Evolutionary conservation across 1,140 invertebrate genomes (phyloP).

Genomic region (Hydropsyche tenuis): DNA sequence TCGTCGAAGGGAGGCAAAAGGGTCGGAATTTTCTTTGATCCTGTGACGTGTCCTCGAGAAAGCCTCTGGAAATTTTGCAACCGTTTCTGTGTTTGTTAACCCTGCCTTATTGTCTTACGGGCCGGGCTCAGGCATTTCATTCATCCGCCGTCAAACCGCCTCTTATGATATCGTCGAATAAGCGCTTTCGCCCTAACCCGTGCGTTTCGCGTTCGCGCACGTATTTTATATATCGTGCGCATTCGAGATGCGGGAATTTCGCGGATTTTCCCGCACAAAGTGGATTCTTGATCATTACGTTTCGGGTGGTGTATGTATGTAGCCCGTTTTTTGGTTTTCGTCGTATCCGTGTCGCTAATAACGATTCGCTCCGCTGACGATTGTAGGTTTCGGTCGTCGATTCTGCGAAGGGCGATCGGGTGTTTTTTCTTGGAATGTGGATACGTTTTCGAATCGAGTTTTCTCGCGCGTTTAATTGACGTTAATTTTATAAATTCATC

Average conservation of each 20-base stretch:
- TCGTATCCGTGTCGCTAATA: too few species aligned
- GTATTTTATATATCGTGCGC: not conserved
- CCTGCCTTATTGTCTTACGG: conserved; percentile 36
- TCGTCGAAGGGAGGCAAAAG: not conserved
- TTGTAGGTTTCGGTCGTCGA: too few species aligned
- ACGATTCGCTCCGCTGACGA: too few species aligned
- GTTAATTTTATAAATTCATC: too few species aligned
- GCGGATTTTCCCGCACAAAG: not conserved
- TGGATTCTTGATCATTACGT: conserved; percentile 23
- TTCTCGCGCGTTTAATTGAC: too few species aligned
- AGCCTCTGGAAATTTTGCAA: conserved; percentile 33
- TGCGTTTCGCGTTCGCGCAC: not conserved
- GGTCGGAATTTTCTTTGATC: conserved; percentile 36
- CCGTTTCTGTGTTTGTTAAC: conserved; percentile 30
- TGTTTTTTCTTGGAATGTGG: too few species aligned
- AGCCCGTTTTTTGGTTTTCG: too few species aligned
- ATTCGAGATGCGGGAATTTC: not conserved
- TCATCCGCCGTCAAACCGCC: conserved; percentile 7
- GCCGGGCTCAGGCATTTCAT: conserved; percentile 9
- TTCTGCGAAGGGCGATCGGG: too few species aligned
- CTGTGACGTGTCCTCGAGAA: conserved; percentile 22
- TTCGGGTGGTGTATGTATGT: too few species aligned
- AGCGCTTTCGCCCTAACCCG: conserved; percentile 1
- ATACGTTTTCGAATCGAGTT: not conserved
- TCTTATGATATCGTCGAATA: conserved; percentile 10